These are phyloP conservation scores for Chromis chromis DNA, from an alignment of 2,797 vertebrate genomes.

Conservation along the genomic window DNA sequence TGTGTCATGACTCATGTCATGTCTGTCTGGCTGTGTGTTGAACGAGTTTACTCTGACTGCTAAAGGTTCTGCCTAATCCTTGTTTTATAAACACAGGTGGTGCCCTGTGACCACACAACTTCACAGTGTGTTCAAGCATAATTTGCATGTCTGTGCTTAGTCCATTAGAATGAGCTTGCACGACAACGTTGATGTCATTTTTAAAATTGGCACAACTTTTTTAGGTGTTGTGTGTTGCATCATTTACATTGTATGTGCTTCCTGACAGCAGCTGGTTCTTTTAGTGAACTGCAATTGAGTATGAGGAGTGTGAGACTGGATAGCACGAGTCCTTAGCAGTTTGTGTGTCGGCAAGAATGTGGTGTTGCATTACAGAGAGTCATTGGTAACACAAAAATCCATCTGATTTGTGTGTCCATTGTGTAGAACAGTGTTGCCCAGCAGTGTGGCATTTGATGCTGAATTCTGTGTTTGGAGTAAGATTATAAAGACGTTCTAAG, in stretches of 20 bases:
- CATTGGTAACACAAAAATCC: neutral
- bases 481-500: too few species aligned
- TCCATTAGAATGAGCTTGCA: slow-evolving; percentile 7
- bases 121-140: neutral
- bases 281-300: neutral
- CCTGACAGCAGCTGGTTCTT: slow-evolving; percentile 5
- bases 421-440: neutral
- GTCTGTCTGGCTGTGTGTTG: slow-evolving; percentile 21
- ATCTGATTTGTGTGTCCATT: neutral
- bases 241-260: slow-evolving; percentile 11
- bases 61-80: slow-evolving; percentile 17
- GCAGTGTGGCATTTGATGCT: neutral
- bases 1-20: slow-evolving; percentile 9
- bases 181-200: slow-evolving; percentile 3
- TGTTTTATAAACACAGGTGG: slow-evolving; percentile 34
- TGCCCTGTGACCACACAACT: slow-evolving; percentile 2
- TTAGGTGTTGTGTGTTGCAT: neutral
- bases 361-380: neutral
- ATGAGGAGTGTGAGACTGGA: too few species aligned
- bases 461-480: neutral
- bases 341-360: neutral
- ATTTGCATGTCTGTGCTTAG: neutral
- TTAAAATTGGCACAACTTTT: neutral
- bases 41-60: slow-evolving; percentile 26
- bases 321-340: neutral